Evolutionary conservation across 2,113 vertebrate species (phyloP), one percentile per base, ranked within the genome.

Genomic region (Cyanocitta stelleri): DNA sequence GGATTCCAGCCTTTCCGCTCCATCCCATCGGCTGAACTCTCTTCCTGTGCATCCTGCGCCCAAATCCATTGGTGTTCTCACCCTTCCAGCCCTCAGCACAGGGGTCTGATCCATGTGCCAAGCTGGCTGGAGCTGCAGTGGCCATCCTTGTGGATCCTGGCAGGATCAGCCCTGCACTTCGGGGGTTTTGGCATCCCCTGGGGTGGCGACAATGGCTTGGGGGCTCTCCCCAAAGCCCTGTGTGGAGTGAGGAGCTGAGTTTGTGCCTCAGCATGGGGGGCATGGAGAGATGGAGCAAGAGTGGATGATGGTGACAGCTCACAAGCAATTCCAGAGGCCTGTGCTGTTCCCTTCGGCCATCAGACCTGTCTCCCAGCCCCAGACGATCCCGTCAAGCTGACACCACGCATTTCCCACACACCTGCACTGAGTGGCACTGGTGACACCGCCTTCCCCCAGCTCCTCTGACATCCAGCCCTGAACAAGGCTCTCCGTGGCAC

Each of bases 341-440:
- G 55, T 12, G 8, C 55, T 16, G 55, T 1, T 33, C 46, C 55
- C 46, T 54, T 6, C 10, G 59, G 64, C 73, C 33, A 9, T 23
- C 66, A 63, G 41, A 43, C 4, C 23, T 10, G 13, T 51, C 66
- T 75, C 33, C 21, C 35, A 11, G 2, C n/a, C 41, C 35, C 9
- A 4, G 6, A 18, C 1, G 11, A 27, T 56, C 51, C 51, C 43
- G 82, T 55, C 66, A 46, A 12, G 30, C 35, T 41, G 72, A n/a
- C 72, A 86, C 10, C 41, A 18, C 3, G 0, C 7, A 0, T 35
- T 66, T 61, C 46, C 56, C 41, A 51, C 71, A 23, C 51, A 3
- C 26, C n/a, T 2, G 1, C 2, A 0, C 13, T 44, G 59, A 21
- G 23, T n/a, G 63, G 32, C 1, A 3, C 30, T 1, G 32, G 13